Conservation (phyloP, 2,797 vertebrate genomes). For the Sebastes ruberrimus region DNA sequence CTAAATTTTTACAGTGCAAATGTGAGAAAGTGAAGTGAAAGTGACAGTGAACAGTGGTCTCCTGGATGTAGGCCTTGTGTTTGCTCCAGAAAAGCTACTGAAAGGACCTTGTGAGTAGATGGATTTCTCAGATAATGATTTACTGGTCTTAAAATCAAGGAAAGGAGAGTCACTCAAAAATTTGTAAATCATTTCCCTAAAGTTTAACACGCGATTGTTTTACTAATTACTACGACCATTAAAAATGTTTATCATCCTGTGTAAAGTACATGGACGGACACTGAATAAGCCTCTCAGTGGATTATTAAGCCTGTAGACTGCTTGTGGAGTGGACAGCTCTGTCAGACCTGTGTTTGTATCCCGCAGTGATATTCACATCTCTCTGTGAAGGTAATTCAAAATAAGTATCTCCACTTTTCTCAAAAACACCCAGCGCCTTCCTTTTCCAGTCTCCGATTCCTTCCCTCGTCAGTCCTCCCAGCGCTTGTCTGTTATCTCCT, state of each 20-base stretch:
- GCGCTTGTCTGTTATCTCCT: background rate
- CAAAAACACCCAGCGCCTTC: background rate
- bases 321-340: background rate
- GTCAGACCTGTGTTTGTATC: conserved; percentile 1
- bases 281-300: too few relatives aligned
- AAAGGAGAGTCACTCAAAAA: background rate
- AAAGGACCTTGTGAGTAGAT: background rate
- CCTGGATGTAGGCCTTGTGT: too few relatives aligned
- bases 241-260: background rate
- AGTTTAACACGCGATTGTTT: background rate
- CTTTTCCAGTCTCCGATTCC: background rate
- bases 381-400: conserved; percentile 13
- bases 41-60: too few relatives aligned
- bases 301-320: background rate
- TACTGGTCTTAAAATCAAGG: background rate
- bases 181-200: background rate
- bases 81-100: too few relatives aligned
- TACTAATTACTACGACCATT: background rate
- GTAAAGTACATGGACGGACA: background rate
- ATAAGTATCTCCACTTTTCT: background rate
- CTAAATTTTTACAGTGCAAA: too few relatives aligned
- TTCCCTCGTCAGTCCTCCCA: background rate
- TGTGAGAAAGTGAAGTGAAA: too few relatives aligned
- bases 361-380: background rate
- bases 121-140: background rate